A percentile compares a stretch with the other conserved stretches of the same genome.
phyloP scores from a whole-genome alignment of 2,888 invertebrate species.

The Eilema sororculum region DNA sequence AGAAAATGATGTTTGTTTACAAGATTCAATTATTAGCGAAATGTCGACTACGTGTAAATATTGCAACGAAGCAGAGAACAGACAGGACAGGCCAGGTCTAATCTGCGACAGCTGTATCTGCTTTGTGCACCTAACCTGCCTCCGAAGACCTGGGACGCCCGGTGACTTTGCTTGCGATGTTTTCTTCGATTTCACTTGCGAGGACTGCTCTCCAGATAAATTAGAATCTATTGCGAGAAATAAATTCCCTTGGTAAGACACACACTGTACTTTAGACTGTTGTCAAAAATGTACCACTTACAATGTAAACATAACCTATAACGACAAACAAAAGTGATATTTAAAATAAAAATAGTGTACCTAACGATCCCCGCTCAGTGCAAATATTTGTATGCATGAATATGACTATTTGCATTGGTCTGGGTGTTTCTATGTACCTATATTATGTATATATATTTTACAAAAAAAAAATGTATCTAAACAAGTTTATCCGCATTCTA shows the following conservation, averaged over 20 bases:
- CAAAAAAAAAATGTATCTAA: too few species aligned
- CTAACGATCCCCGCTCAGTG: too few species aligned
- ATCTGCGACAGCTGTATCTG: constrained; percentile 87
- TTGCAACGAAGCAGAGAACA: constrained; percentile 84
- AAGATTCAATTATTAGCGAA: constrained; percentile 35
- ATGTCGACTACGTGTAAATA: constrained; percentile 84
- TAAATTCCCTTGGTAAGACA: constrained; percentile 89
- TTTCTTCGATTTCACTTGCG: constrained; percentile 91
- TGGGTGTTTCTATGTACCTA: too few species aligned
- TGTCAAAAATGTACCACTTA: background rate
- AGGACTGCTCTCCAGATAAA: constrained; percentile 87
- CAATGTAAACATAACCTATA: background rate
- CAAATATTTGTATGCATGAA: too few species aligned
- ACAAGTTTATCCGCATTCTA: too few species aligned
- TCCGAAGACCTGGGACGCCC: constrained; percentile 89
- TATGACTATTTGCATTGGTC: too few species aligned
- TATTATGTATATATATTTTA: too few species aligned
- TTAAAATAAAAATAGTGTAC: too few species aligned
- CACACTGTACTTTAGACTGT: background rate
- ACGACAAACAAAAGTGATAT: too few species aligned
- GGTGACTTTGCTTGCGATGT: constrained; percentile 91
- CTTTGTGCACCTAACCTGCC: constrained; percentile 89
- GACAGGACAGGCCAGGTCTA: constrained; percentile 87
- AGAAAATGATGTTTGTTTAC: constrained; percentile 39
- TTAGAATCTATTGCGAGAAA: constrained; percentile 88